Percentiles rank a stretch among this genome's conserved stretches.
These are phyloP conservation scores for Sebastes glaucus DNA, from an alignment of 2,797 vertebrate species.

Conservation along the genomic window DNA sequence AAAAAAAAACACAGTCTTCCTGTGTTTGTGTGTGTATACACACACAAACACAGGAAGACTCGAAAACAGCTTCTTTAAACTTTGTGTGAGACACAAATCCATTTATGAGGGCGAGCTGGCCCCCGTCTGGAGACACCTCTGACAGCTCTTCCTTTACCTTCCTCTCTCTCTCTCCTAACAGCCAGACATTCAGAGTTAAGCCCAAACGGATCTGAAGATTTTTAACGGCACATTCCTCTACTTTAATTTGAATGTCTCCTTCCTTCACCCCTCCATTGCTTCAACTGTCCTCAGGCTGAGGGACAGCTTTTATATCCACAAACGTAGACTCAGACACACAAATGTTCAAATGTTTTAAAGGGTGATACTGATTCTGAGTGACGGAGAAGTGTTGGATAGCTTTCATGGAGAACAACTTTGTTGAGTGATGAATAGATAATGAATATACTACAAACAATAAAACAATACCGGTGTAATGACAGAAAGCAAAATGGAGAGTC, in stretches of 20 bases:
- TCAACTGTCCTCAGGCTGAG: constrained; percentile 1
- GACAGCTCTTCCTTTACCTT: constrained; percentile 38
- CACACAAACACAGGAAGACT: not conserved
- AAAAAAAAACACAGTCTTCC: not conserved
- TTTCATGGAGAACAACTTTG: not conserved
- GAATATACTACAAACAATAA: too few relatives aligned
- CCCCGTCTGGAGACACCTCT: constrained; percentile 39
- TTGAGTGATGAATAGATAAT: too few relatives aligned
- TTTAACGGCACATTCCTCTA: constrained; percentile 54
- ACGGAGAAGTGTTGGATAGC: not conserved
- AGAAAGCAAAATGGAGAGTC: too few relatives aligned
- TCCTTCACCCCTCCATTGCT: not conserved
- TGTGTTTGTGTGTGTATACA: not conserved
- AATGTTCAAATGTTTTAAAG: not conserved
- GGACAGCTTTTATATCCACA: not conserved
- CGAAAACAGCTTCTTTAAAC: constrained; percentile 34
- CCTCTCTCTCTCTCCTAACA: constrained; percentile 4
- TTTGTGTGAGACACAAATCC: constrained; percentile 35
- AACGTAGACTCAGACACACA: not conserved
- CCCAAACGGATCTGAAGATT: constrained; percentile 40
- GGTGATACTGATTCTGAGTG: not conserved
- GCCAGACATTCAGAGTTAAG: constrained; percentile 45
- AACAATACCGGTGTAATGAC: too few relatives aligned
- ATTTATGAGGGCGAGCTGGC: constrained; percentile 46
- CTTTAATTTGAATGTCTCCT: constrained; percentile 44